Percentiles rank a stretch among this genome's conserved stretches.
phyloP scores from a whole-genome alignment of 2,797 vertebrate species.

The Eptatretus atami region DNA sequence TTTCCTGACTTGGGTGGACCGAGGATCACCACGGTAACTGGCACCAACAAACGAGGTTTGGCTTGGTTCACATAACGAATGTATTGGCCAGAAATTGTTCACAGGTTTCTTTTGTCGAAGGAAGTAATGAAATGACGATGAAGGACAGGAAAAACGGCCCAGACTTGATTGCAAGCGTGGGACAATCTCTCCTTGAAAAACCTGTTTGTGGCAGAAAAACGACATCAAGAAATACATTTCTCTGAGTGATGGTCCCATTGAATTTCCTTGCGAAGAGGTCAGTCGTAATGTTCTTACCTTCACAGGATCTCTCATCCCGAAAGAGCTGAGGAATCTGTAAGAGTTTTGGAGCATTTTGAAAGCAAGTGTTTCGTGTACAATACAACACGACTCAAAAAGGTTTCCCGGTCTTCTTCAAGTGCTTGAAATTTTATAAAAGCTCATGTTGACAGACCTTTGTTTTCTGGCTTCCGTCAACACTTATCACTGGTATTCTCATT shows the following conservation, averaged over 20 bases:
- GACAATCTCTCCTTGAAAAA: conserved; percentile 30
- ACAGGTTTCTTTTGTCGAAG: conserved; percentile 41
- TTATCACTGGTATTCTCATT: too few species aligned
- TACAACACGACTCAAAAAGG: conserved; percentile 45
- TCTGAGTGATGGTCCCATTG: too few species aligned
- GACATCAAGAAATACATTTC: too few species aligned
- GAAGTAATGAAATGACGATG: conserved; percentile 61
- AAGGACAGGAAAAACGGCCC: conserved; percentile 25
- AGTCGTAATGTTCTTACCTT: conserved; percentile 21
- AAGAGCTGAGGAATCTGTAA: conserved; percentile 41
- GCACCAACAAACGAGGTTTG: conserved; percentile 25
- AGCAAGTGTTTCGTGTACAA: conserved; percentile 23
- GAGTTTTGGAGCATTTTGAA: conserved; percentile 29
- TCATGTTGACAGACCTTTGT: too few species aligned
- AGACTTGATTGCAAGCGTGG: conserved; percentile 24
- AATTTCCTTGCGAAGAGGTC: too few species aligned
- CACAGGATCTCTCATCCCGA: conserved; percentile 51
- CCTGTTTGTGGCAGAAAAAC: conserved; percentile 14
- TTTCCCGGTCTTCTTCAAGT: conserved; percentile 26
- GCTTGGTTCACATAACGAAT: conserved; percentile 51
- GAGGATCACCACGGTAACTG: conserved; percentile 36
- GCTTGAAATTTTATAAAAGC: too few species aligned
- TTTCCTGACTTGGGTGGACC: conserved; percentile 82
- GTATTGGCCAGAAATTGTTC: conserved; percentile 41
- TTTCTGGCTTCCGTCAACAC: too few species aligned